phyloP scores from a whole-genome alignment of 2,113 vertebrate genomes.

The Apeltes quadracus region DNA sequence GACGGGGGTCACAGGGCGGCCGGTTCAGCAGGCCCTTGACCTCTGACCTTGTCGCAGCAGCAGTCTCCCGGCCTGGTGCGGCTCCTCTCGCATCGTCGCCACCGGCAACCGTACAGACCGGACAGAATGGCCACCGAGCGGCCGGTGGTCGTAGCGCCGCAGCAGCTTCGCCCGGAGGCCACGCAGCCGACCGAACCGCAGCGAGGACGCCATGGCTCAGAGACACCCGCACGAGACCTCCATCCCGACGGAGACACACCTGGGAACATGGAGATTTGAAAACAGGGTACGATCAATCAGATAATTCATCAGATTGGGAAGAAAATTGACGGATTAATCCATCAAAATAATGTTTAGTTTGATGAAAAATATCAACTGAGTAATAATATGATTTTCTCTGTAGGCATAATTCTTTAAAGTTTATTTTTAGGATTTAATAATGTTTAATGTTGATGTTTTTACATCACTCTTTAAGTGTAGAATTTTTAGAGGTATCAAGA shows the following conservation, averaged over 20 bases:
- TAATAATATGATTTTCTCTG: too few species aligned
- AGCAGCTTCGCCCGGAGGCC: slow-evolving; percentile 77
- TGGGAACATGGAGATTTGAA: slow-evolving; percentile 3
- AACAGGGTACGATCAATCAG: not conserved
- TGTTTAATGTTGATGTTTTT: too few species aligned
- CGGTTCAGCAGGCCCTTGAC: too few species aligned
- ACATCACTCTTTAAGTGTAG: too few species aligned
- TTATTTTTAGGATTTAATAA: not conserved
- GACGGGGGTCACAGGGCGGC: not conserved
- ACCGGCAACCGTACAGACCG: slow-evolving; percentile 85
- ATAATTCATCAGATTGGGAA: not conserved
- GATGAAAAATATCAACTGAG: too few species aligned
- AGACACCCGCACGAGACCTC: slow-evolving; percentile 17
- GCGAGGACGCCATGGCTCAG: slow-evolving; percentile 68
- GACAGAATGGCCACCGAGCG: slow-evolving; percentile 83
- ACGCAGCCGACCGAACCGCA: slow-evolving; percentile 77
- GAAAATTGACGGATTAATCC: not conserved
- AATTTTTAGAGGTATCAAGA: too few species aligned
- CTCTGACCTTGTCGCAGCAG: slow-evolving; percentile 83
- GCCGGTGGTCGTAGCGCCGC: slow-evolving; percentile 80
- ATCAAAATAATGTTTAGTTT: not conserved
- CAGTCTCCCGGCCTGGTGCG: slow-evolving; percentile 74
- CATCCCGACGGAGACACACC: slow-evolving; percentile 30
- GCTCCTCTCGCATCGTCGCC: slow-evolving; percentile 80
- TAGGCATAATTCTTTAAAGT: not conserved